A percentile compares a stretch with the other conserved stretches of the same genome.
phyloP scores from a whole-genome alignment of 2,113 vertebrate genomes.

The Anarrhichthys ocellatus region DNA sequence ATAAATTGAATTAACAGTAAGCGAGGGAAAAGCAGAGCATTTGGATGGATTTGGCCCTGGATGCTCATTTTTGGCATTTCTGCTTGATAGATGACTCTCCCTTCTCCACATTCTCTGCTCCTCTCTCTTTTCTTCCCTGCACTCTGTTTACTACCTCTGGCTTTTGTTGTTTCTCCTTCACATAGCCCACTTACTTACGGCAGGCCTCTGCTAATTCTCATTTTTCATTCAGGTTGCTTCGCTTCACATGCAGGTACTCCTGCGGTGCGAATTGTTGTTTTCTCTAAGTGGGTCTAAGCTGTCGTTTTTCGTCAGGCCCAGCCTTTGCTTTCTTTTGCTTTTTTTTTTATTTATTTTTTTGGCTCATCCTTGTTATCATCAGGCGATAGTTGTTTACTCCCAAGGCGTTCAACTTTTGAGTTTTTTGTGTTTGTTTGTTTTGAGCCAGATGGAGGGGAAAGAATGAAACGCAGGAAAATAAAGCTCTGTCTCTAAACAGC shows the following conservation, averaged over 20 bases:
- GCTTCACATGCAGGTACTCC: constrained; percentile 34
- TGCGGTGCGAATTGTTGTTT: constrained; percentile 64
- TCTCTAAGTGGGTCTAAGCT: constrained; percentile 58
- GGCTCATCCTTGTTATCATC: constrained; percentile 61
- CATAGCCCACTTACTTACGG: constrained; percentile 11
- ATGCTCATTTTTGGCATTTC: neutral
- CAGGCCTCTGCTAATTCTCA: constrained; percentile 57
- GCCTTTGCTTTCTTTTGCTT: neutral
- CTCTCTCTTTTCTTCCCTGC: neutral
- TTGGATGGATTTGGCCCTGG: neutral
- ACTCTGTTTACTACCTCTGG: constrained; percentile 25
- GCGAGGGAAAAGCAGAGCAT: neutral
- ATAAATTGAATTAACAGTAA: neutral
- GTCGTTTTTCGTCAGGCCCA: constrained; percentile 27
- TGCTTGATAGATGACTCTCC: neutral
- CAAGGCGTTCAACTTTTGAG: constrained; percentile 55
- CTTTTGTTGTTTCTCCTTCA: constrained; percentile 51
- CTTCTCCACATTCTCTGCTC: neutral
- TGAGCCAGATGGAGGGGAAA: constrained; percentile 56
- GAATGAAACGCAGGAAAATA: constrained; percentile 30
- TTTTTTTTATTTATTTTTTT: neutral
- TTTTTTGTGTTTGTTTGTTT: constrained; percentile 20
- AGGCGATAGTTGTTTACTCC: constrained; percentile 67
- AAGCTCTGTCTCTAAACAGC: constrained; percentile 59
- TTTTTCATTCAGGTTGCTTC: constrained; percentile 54